Evolutionary conservation across 2,888 invertebrate genomes (phyloP).

Genomic region (Priapulus caudatus): DNA sequence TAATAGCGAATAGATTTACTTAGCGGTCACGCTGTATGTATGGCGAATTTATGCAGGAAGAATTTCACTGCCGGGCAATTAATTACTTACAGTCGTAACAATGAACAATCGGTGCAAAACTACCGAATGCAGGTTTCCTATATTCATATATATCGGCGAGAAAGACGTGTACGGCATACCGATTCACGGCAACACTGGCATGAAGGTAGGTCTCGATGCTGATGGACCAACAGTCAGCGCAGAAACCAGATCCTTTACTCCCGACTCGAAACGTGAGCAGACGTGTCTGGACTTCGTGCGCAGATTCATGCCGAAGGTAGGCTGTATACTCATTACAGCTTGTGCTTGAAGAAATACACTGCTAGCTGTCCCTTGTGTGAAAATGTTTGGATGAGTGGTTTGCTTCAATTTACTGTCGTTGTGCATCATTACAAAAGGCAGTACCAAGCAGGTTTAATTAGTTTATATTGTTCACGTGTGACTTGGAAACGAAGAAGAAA

Average conservation of each 20-base stretch:
- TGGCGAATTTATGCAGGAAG: no score
- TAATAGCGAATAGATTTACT: no score
- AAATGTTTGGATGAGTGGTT: no score
- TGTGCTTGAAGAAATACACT: background rate
- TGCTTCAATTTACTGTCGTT: no score
- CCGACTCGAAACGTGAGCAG: constrained; percentile 29
- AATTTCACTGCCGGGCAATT: no score
- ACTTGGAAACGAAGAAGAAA: no score
- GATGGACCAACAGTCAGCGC: constrained; percentile 29
- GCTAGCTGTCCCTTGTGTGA: background rate
- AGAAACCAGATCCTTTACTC: constrained; percentile 28
- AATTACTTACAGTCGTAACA: no score
- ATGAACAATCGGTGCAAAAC: no score
- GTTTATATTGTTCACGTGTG: no score
- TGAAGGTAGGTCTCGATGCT: constrained; percentile 34
- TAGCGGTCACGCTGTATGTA: no score
- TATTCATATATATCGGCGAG: constrained; percentile 29
- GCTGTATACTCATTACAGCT: constrained; percentile 8
- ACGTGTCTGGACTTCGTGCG: constrained; percentile 24
- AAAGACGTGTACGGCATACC: constrained; percentile 31
- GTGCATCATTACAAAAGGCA: no score
- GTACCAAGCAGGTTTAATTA: no score
- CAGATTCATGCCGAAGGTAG: constrained; percentile 29
- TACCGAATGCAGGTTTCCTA: constrained; percentile 30
- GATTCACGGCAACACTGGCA: constrained; percentile 30